Conservation (phyloP, 2,797 vertebrate genomes). For the Miichthys miiuy region DNA sequence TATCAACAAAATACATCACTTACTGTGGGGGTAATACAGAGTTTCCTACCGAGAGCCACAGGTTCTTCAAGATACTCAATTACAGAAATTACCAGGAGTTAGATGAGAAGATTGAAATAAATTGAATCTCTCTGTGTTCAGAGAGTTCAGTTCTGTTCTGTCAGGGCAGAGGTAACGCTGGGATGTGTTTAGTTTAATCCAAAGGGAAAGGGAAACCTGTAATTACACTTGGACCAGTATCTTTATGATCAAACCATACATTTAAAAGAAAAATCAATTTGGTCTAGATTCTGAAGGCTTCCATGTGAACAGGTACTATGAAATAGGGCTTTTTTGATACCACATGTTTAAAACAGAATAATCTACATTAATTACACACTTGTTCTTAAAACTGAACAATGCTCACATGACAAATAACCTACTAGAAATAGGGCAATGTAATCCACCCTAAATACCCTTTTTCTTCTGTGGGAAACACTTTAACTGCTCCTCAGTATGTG, state of each 20-base stretch:
- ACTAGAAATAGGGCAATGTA: too few relatives aligned
- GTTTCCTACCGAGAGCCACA: not conserved
- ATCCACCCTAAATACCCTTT: too few relatives aligned
- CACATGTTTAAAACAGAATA: too few relatives aligned
- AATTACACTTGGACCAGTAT: not conserved
- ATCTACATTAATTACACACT: too few relatives aligned
- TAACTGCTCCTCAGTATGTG: too few relatives aligned
- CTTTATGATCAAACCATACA: not conserved
- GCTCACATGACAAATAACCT: too few relatives aligned
- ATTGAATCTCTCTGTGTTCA: not conserved
- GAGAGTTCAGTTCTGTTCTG: too few relatives aligned
- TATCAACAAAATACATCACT: conserved; percentile 52
- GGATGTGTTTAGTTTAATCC: not conserved
- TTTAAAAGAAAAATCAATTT: not conserved
- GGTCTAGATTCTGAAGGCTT: not conserved
- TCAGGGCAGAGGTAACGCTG: not conserved
- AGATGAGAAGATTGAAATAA: not conserved
- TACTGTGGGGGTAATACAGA: not conserved
- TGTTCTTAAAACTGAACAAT: too few relatives aligned
- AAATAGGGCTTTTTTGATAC: not conserved
- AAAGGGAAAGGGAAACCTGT: not conserved
- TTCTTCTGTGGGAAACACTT: too few relatives aligned
- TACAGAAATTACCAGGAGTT: not conserved
- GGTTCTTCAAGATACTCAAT: conserved; percentile 3
- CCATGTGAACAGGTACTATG: not conserved